Base-by-base conservation (phyloP, 2,888 invertebrate genomes). In the Dastarcus helophoroides region DNA sequence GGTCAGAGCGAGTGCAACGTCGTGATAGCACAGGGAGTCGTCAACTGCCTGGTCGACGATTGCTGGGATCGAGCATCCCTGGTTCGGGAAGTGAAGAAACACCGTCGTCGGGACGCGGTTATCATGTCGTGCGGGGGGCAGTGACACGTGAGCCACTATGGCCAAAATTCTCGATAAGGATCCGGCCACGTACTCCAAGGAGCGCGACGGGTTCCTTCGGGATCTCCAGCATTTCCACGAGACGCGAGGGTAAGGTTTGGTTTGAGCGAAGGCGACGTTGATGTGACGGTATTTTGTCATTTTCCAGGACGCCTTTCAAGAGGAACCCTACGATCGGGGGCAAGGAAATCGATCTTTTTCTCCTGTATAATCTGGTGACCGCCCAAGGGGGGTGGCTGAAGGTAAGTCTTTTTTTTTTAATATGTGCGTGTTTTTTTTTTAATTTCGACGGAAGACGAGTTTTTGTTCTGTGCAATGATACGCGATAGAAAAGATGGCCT, bases 311-410 rank as follows among this genome's bases (percentile, higher is more conserved):
- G 46, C 66, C 71, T 47, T 74, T 72, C 67, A 76, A 69, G 60
- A 77, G 78, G 50, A 62, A 69, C 44, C 65, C 73, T 62, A 63
- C 77, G 56, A 79, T 95, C 38, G 88, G 84, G 67, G 93, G 94
- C 34, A 76, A 79, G 52, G 84, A 86, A 62, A 76, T 97, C 54
- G 94, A 97, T 68, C 72, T 97, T 44, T 90, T 83, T 65, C 73
- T 80, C 39, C 75, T 97, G 46, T 97, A 95, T 64, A 79, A 78
- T 49, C 73, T 89, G 56, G 95, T 97, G 29, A 90, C 86, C 48
- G 79, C 81, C 41, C 73, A 85, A 51, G 95, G 95, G 48, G 97
- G 97, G 48, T 84, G 94, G 73, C 76, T 88, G 47, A 95, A 90
- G 80, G 95, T 94, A 62, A 66, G 48, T 42, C 8, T 13, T 24